phyloP scores from a whole-genome alignment of 2,113 vertebrate genomes.

The Anser brachyrhynchus region DNA sequence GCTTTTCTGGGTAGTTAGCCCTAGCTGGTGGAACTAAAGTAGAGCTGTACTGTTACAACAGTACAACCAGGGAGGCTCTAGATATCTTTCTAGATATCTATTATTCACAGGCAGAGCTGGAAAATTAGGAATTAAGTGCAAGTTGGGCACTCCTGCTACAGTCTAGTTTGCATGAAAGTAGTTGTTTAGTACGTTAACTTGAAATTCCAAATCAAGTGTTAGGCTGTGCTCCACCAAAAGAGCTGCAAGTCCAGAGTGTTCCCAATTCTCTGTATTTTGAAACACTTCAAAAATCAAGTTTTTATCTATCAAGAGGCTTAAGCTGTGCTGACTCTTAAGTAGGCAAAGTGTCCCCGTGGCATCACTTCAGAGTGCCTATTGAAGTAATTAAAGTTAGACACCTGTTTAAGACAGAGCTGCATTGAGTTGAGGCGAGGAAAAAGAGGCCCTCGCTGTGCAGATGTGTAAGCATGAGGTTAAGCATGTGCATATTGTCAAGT shows the following conservation, averaged over 20 bases:
- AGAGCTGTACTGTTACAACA: too few species aligned
- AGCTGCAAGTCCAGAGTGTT: not conserved
- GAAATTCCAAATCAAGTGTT: not conserved
- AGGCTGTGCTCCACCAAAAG: fast-evolving
- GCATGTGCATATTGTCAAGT: not conserved
- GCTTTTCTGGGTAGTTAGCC: not conserved
- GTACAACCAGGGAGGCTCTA: not conserved
- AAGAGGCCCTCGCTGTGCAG: not conserved
- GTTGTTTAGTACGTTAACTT: not conserved
- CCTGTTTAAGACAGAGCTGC: not conserved
- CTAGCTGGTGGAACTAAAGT: not conserved
- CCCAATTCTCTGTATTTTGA: fast-evolving
- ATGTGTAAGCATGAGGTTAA: not conserved
- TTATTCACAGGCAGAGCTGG: not conserved
- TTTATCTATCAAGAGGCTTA: not conserved
- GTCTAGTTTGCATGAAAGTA: not conserved
- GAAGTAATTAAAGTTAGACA: not conserved
- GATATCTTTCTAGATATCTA: not conserved
- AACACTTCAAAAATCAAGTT: fast-evolving
- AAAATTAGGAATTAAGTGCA: not conserved
- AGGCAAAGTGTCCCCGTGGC: not conserved
- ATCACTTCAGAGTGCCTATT: not conserved
- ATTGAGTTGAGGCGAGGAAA: not conserved
- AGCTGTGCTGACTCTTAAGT: not conserved
- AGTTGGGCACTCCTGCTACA: not conserved